Evolutionary conservation across 2,113 vertebrate species (phyloP).

Genomic region (Propithecus coquereli): DNA sequence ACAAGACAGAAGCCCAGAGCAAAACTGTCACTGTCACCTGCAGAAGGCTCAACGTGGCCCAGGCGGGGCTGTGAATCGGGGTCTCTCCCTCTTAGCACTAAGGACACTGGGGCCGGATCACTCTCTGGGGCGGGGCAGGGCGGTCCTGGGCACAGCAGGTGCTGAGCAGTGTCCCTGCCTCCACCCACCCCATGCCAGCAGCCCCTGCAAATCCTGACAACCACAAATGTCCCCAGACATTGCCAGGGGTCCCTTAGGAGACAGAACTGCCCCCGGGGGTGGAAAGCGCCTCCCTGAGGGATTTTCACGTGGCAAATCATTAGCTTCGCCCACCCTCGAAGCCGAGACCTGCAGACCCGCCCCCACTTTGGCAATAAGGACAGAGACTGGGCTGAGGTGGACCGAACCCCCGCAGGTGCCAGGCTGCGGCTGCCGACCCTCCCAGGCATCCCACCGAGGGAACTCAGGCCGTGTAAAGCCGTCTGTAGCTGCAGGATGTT

Average conservation of each 20-base stretch:
- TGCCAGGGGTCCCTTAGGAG: background rate
- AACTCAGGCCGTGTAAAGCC: background rate
- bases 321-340: background rate
- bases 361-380: background rate
- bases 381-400: background rate
- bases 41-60: background rate
- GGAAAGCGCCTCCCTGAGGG: background rate
- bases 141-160: background rate
- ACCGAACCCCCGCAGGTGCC: rapidly evolving
- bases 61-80: background rate
- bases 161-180: background rate
- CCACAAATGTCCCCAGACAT: background rate
- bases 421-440: background rate
- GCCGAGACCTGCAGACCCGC: background rate
- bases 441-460: rapidly evolving
- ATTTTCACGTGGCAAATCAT: background rate
- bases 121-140: background rate
- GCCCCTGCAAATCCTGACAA: background rate
- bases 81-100: background rate
- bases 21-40: rapidly evolving
- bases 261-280: background rate
- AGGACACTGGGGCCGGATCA: background rate
- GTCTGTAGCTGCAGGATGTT: background rate
- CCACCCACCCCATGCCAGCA: background rate
- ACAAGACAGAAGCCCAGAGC: background rate